phyloP scores from a whole-genome alignment of 2,113 vertebrate species.

The Psammodynastes pulverulentus region DNA sequence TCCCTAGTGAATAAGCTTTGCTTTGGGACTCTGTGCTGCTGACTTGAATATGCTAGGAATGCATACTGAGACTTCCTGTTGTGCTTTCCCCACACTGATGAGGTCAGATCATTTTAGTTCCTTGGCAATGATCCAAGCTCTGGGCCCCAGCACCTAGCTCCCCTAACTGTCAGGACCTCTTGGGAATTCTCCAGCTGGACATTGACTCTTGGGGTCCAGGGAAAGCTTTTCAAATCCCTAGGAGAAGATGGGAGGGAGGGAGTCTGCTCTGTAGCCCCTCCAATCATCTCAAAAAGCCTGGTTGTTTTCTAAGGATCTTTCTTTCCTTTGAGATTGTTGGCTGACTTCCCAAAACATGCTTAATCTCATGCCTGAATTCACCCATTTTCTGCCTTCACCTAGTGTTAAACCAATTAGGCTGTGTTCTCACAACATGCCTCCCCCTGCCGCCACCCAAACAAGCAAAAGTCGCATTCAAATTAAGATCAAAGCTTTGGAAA shows the following conservation, averaged over 20 bases:
- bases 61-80: slow-evolving; percentile 44
- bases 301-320: background rate
- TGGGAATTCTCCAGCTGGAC: too few relatives aligned
- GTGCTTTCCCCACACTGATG: slow-evolving; percentile 40
- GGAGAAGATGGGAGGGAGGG: background rate
- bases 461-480: background rate
- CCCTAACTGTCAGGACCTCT: background rate
- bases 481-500: background rate
- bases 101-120: slow-evolving; percentile 36
- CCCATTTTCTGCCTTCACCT: background rate
- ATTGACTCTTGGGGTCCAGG: background rate
- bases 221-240: background rate
- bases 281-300: background rate
- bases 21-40: background rate
- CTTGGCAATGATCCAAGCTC: slow-evolving; percentile 18
- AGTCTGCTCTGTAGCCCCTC: background rate
- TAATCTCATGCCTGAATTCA: background rate
- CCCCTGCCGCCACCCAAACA: background rate
- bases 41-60: slow-evolving; percentile 50
- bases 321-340: background rate
- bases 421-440: background rate
- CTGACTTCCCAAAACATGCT: background rate
- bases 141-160: slow-evolving; percentile 12
- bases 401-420: background rate
- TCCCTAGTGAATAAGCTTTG: background rate